Conservation (phyloP, 2,797 vertebrate species). For the Carduelis carduelis region DNA sequence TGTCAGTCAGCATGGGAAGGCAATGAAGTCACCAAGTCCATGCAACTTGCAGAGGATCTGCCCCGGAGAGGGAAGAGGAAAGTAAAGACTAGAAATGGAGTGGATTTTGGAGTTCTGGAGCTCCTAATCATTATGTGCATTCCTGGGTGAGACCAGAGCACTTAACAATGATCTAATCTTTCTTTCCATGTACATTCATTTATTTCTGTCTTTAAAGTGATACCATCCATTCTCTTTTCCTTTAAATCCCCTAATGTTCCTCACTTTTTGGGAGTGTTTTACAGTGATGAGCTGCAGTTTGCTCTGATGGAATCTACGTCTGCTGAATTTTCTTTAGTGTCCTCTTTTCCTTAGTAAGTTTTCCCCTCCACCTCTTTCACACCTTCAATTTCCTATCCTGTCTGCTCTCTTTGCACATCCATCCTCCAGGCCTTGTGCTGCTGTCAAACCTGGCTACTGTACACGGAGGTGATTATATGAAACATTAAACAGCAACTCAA, state of each 20-base stretch:
- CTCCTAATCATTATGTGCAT: fast-evolving
- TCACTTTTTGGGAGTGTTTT: neutral
- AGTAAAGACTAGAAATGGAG: neutral
- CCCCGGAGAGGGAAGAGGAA: neutral
- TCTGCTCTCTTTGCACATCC: neutral
- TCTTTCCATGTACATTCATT: neutral
- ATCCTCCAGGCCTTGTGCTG: neutral
- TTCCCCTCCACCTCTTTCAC: neutral
- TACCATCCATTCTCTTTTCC: neutral
- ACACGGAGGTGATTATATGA: neutral
- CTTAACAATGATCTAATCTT: neutral
- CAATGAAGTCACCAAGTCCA: neutral
- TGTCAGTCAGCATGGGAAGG: neutral
- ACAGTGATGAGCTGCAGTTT: neutral
- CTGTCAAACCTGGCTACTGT: neutral
- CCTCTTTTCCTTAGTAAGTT: neutral
- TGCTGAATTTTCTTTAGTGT: neutral
- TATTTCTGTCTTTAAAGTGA: neutral
- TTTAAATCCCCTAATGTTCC: neutral
- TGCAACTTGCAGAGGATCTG: neutral
- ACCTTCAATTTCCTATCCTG: neutral
- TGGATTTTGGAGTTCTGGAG: neutral
- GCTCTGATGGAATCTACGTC: neutral
- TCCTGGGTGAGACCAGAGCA: neutral
- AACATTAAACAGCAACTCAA: conserved; percentile 33